phyloP scores from a whole-genome alignment of 2,888 invertebrate genomes.

The Tenthredo livida region DNA sequence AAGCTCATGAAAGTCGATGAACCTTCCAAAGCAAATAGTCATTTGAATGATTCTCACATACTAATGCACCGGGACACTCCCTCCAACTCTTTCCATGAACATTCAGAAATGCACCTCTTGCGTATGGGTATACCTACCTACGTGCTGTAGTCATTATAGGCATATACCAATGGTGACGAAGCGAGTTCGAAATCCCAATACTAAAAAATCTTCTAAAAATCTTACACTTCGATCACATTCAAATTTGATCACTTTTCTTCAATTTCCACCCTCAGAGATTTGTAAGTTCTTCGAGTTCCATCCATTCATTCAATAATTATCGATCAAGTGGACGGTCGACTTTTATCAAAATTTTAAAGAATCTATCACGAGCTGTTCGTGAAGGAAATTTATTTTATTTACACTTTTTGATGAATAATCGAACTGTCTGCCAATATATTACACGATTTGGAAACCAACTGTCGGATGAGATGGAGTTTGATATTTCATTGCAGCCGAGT shows the following conservation, averaged over 20 bases:
- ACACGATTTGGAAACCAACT: too few species aligned
- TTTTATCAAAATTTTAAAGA: not conserved
- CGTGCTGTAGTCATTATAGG: not conserved
- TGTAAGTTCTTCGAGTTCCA: too few species aligned
- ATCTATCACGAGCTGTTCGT: too few species aligned
- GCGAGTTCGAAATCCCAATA: not conserved
- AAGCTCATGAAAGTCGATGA: constrained; percentile 56
- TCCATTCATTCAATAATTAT: too few species aligned
- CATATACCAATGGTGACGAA: not conserved
- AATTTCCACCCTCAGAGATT: too few species aligned
- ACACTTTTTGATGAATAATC: too few species aligned
- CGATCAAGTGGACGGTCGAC: not conserved
- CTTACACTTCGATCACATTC: not conserved
- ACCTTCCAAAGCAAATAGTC: constrained; percentile 49
- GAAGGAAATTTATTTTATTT: too few species aligned
- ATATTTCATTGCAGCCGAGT: too few species aligned
- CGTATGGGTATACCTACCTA: not conserved
- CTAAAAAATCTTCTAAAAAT: not conserved
- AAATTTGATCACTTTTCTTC: not conserved
- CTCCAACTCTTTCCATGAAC: constrained; percentile 27
- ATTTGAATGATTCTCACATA: constrained; percentile 55
- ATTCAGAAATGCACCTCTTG: constrained; percentile 39
- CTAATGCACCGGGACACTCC: constrained; percentile 41
- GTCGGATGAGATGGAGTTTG: too few species aligned
- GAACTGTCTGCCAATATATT: too few species aligned